Percentiles rank a stretch among this genome's conserved stretches.
These are phyloP conservation scores for Xylocopa sonorina DNA, from an alignment of 1,140 invertebrate species.

Conservation along the genomic window DNA sequence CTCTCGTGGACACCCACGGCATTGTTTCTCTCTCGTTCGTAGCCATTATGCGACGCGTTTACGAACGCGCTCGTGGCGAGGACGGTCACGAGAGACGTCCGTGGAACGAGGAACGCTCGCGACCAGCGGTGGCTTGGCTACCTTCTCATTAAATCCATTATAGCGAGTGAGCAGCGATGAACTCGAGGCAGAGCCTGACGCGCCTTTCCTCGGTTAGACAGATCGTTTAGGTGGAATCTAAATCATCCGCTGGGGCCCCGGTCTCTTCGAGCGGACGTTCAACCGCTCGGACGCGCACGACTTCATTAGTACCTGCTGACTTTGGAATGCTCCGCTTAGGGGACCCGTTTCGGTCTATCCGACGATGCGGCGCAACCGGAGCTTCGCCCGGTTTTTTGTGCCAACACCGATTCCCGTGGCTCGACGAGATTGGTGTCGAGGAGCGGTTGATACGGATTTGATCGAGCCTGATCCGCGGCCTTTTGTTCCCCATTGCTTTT, in stretches of 20 bases:
- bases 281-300: conserved; percentile 48
- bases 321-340: conserved; percentile 63
- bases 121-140: conserved; percentile 43
- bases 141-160: conserved; percentile 73
- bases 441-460: conserved; percentile 24
- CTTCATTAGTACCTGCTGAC: conserved; percentile 71
- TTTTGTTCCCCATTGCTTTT: conserved; percentile 16
- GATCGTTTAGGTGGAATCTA: conserved; percentile 74
- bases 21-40: conserved; percentile 68
- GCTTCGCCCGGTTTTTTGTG: conserved; percentile 16
- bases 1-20: conserved; percentile 51
- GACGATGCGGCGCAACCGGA: not conserved
- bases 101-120: conserved; percentile 18
- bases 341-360: not conserved
- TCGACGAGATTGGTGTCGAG: not conserved
- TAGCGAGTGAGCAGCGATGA: conserved; percentile 67
- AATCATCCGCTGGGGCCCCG: conserved; percentile 62
- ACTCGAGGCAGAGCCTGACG: conserved; percentile 61
- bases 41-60: conserved; percentile 39
- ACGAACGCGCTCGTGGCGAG: not conserved
- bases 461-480: not conserved
- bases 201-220: conserved; percentile 61
- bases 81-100: too few species aligned
- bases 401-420: conserved; percentile 5
- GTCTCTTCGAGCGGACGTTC: conserved; percentile 38